Conservation (phyloP, 2,888 invertebrate genomes). For the Lasioglossum malachurum region DNA sequence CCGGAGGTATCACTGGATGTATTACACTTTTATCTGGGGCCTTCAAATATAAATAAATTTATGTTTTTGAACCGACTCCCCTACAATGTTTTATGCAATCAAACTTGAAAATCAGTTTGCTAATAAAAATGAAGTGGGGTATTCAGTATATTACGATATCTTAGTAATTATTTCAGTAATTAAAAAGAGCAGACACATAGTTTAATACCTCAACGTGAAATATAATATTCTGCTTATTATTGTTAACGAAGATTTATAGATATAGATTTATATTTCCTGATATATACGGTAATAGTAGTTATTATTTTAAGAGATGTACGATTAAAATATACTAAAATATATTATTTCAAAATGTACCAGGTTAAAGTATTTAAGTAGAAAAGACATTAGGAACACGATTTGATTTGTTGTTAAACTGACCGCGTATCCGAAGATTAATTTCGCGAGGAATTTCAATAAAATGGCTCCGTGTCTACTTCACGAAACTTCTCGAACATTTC, state of each 20-base stretch:
- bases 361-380: background rate
- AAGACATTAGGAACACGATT: constrained; percentile 23
- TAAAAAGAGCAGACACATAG: background rate
- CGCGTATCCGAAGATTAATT: constrained; percentile 66
- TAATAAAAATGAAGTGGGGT: too few species aligned
- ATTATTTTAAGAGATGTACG: too few species aligned
- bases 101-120: too few species aligned
- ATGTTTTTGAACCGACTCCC: too few species aligned
- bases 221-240: background rate
- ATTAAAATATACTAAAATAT: too few species aligned
- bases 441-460: constrained; percentile 49
- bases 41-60: too few species aligned
- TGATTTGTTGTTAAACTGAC: constrained; percentile 68
- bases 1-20: too few species aligned
- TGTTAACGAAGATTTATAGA: background rate
- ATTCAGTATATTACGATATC: background rate
- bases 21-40: too few species aligned
- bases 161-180: background rate
- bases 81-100: too few species aligned
- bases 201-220: background rate
- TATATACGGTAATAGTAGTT: background rate
- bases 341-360: background rate
- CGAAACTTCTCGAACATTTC: constrained; percentile 78
- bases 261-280: too few species aligned
- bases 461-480: constrained; percentile 72